phyloP scores from a whole-genome alignment of 1,140 invertebrate genomes.

The Drosophila saltans region DNA sequence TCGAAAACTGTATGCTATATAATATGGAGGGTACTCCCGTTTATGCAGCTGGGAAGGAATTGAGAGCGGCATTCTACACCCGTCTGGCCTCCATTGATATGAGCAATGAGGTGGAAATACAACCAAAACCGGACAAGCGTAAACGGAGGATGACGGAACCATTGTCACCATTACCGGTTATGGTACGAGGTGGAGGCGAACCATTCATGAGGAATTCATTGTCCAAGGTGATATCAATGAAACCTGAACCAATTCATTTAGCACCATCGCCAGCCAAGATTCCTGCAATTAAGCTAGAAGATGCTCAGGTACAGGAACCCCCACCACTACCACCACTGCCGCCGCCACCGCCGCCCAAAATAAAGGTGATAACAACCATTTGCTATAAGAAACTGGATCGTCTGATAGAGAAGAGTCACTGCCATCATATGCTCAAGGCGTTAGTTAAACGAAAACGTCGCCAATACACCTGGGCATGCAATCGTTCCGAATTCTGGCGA shows the following conservation, averaged over 20 bases:
- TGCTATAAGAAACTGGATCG: slow-evolving; percentile 16
- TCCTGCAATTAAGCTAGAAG: no score
- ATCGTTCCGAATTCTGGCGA: slow-evolving; percentile 14
- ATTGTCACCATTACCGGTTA: background rate
- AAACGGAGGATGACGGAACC: slow-evolving; percentile 2
- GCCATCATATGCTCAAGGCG: slow-evolving; percentile 5
- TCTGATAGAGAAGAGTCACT: slow-evolving; percentile 30
- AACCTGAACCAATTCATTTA: background rate
- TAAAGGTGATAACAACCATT: background rate
- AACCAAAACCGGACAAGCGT: background rate
- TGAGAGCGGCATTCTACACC: slow-evolving; percentile 5
- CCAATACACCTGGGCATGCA: slow-evolving; percentile 33
- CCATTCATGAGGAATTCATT: background rate
- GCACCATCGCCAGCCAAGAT: background rate
- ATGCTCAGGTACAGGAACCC: background rate
- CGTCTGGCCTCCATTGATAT: slow-evolving; percentile 21
- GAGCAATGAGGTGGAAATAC: slow-evolving; percentile 25
- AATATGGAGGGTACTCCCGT: slow-evolving; percentile 27
- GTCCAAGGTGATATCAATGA: background rate
- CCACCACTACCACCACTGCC: background rate
- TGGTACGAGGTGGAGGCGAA: background rate
- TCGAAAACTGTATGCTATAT: slow-evolving; percentile 34
- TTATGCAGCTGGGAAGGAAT: slow-evolving; percentile 10
- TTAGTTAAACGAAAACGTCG: slow-evolving; percentile 25
- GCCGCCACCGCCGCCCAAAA: background rate